These are phyloP conservation scores for Catharus ustulatus DNA, from an alignment of 2,797 vertebrate genomes.

Conservation along the genomic window DNA sequence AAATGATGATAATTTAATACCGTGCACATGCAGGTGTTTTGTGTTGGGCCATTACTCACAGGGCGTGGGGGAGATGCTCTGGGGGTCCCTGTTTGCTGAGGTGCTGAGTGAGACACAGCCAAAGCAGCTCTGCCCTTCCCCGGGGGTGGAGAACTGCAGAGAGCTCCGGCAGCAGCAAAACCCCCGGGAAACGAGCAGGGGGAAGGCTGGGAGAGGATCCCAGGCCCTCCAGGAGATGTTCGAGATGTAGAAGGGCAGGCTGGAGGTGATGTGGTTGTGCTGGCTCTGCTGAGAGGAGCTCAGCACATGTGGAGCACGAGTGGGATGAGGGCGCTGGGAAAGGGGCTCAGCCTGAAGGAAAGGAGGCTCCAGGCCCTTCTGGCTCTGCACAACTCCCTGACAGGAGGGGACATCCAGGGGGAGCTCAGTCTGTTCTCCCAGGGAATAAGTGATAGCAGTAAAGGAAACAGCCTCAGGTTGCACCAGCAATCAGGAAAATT, in stretches of 20 bases:
- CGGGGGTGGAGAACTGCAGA: neutral
- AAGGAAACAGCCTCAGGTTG: neutral
- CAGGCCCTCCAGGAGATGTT: neutral
- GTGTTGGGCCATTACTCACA: slow-evolving; percentile 17
- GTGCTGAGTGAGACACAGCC: neutral
- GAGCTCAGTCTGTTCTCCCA: neutral
- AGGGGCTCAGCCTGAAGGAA: neutral
- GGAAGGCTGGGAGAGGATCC: neutral
- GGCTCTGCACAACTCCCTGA: neutral
- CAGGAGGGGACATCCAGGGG: neutral
- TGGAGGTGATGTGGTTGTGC: rapidly evolving
- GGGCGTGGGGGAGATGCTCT: neutral
- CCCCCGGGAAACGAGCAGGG: neutral
- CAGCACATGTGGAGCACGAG: neutral
- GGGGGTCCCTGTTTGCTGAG: neutral
- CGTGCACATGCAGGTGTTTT: slow-evolving; percentile 29
- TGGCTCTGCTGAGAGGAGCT: neutral
- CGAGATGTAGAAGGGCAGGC: rapidly evolving
- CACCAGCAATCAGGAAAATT: no score
- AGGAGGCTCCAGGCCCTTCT: neutral
- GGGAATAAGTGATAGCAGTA: neutral
- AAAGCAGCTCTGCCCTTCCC: neutral
- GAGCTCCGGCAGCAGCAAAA: rapidly evolving
- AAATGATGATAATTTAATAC: slow-evolving; percentile 46
- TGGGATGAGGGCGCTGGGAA: neutral